A percentile compares a stretch with the other conserved stretches of the same genome.
Evolutionary conservation across 2,797 vertebrate genomes (phyloP).

Genomic region (Crocidura indochinensis): DNA sequence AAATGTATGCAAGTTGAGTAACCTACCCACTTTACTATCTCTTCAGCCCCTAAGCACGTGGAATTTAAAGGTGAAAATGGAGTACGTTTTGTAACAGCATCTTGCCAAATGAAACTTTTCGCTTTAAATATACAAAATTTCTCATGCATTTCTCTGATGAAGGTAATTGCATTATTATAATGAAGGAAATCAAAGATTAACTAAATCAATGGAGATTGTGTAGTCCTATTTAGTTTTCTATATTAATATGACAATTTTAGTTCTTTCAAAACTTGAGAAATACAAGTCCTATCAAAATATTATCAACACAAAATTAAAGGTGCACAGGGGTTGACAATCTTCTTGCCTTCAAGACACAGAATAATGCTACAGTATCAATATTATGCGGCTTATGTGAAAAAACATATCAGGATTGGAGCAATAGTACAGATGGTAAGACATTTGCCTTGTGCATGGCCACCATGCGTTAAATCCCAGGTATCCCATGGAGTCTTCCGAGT

Average conservation of each 20-base stretch:
- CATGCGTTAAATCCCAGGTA: too few relatives aligned
- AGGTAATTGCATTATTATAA: background rate
- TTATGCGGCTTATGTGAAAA: background rate
- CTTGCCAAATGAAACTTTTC: background rate
- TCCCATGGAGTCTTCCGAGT: too few relatives aligned
- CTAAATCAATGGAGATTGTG: background rate
- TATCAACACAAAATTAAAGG: background rate
- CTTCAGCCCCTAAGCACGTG: background rate
- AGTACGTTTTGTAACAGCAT: too few relatives aligned
- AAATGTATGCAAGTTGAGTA: too few relatives aligned
- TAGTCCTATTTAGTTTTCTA: background rate
- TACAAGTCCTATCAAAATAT: background rate
- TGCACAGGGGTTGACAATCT: background rate
- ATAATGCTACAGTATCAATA: background rate
- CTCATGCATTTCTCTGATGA: background rate
- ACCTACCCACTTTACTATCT: background rate
- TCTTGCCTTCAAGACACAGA: background rate
- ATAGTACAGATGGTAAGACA: too few relatives aligned
- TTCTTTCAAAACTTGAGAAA: background rate
- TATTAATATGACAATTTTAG: background rate
- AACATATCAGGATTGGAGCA: too few relatives aligned
- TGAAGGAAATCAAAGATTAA: background rate
- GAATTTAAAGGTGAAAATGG: background rate
- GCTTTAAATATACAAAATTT: background rate
- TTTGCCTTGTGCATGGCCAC: too few relatives aligned